Conservation (phyloP, 2,797 vertebrate species). For the Thunnus albacares region DNA sequence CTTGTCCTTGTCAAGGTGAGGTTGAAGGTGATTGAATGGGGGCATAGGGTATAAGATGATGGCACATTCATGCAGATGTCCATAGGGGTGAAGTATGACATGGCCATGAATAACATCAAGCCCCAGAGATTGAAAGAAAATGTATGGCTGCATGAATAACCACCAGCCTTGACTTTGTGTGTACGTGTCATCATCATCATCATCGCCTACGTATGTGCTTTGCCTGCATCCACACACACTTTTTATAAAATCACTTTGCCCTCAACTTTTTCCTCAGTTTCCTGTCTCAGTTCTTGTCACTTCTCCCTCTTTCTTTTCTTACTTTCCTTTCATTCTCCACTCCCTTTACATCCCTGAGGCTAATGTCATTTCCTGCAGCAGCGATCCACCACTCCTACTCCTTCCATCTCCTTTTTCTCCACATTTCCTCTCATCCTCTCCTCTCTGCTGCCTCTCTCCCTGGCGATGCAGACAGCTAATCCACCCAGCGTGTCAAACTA, state of each 20-base stretch:
- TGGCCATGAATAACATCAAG: slow-evolving; percentile 53
- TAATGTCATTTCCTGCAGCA: slow-evolving; percentile 62
- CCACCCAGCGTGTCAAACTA: slow-evolving; percentile 51
- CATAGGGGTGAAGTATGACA: slow-evolving; percentile 47
- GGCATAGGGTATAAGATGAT: neutral
- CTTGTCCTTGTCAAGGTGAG: slow-evolving; percentile 32
- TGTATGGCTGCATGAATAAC: slow-evolving; percentile 34
- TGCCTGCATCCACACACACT: slow-evolving; percentile 26
- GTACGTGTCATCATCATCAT: slow-evolving; percentile 20
- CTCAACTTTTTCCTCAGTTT: slow-evolving; percentile 13
- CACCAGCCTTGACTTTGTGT: slow-evolving; percentile 57
- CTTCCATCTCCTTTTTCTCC: slow-evolving; percentile 15
- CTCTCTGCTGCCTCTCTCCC: slow-evolving; percentile 29
- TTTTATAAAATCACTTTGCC: slow-evolving; percentile 41
- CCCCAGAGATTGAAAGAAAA: slow-evolving; percentile 31
- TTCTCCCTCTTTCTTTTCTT: slow-evolving; percentile 28
- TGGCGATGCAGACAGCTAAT: slow-evolving; percentile 28
- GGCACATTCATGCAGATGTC: slow-evolving; percentile 51
- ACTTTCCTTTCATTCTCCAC: slow-evolving; percentile 39
- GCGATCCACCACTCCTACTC: slow-evolving; percentile 42
- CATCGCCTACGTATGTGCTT: neutral
- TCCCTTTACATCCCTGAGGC: slow-evolving; percentile 55
- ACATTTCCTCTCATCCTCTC: slow-evolving; percentile 47
- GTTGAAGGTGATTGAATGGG: slow-evolving; percentile 34
- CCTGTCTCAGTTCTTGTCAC: slow-evolving; percentile 24